Percentiles rank a stretch among this genome's conserved stretches.
Conservation (phyloP, 2,888 invertebrate species). For the Sepioteuthis lessoniana region DNA sequence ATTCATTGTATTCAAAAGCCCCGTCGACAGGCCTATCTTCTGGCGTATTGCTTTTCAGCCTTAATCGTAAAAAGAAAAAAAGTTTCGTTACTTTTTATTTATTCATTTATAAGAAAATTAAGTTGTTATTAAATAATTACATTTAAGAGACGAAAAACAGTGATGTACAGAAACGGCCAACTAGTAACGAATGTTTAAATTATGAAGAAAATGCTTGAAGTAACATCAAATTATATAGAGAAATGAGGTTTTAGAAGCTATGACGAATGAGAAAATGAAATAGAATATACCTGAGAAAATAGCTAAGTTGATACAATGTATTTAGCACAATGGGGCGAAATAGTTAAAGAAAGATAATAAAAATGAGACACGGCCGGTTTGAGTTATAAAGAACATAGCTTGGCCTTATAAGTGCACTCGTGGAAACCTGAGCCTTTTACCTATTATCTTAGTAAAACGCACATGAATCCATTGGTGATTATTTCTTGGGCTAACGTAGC, state of each 20-base stretch:
- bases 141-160: neutral
- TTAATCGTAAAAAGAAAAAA: too few relatives aligned
- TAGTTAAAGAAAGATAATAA: constrained; percentile 3
- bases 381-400: constrained; percentile 33
- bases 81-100: too few relatives aligned
- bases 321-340: constrained; percentile 33
- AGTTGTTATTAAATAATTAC: neutral
- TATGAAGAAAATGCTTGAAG: constrained; percentile 16
- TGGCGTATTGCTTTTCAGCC: too few relatives aligned
- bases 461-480: neutral
- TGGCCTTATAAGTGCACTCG: neutral
- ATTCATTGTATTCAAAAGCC: too few relatives aligned
- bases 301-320: constrained; percentile 8
- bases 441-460: constrained; percentile 11
- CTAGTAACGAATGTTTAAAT: neutral
- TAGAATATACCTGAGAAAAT: constrained; percentile 21
- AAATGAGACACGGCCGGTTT: neutral
- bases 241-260: constrained; percentile 7
- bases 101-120: neutral
- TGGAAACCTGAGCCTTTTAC: constrained; percentile 1
- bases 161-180: neutral
- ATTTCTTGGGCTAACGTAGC: constrained; percentile 11
- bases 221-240: neutral
- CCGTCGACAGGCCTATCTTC: too few relatives aligned
- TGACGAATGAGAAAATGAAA: neutral